Evolutionary conservation across 2,888 invertebrate species (phyloP), one percentile per base, ranked within the genome.

Genomic region (Lydus trimaculatus): DNA sequence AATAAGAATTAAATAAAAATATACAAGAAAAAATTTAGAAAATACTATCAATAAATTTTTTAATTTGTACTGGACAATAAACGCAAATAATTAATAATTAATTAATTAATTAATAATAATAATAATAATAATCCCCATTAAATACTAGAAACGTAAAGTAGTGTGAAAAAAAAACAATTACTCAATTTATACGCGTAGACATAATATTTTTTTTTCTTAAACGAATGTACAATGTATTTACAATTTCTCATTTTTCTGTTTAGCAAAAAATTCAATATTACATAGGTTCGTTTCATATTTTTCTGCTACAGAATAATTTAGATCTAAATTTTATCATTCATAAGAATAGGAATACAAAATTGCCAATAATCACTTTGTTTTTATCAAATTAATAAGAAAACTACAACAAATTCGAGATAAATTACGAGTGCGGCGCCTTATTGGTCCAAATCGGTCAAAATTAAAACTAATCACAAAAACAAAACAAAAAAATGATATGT

Each of bases 161-260:
- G 48, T 23, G 43, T 17, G 72, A 74, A 74, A 70, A 73, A 77
- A 78, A 75, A 77, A 76, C 72, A 76, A 77, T 71, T 66, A 67
- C 63, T 70, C 65, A 75, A 76, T 73, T 74, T 71, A 75, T 76
- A 79, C 79, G 76, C 78, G 74, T 79, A 81, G 81, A 83, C 82
- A 82, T 82, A 81, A 78, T 81, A 82, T 82, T 81, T 36, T 33
- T 33, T 43, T 43, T 82, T 80, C 81, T 83, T 82, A 83, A 84
- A 81, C 79, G 78, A 84, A 84, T 84, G 81, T 84, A 84, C 84
- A 84, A 75, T 81, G 81, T 84, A 84, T 84, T 82, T 84, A 84
- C 84, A 84, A 80, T 82, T 82, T 43, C 11, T 43, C 5, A 20
- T 20, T 48, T 48, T 48, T 48, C 8, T 48, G 9, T 82, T 82